Evolutionary conservation across 2,797 vertebrate genomes (phyloP).

Genomic region (Acrossocheilus wenchowensis): DNA sequence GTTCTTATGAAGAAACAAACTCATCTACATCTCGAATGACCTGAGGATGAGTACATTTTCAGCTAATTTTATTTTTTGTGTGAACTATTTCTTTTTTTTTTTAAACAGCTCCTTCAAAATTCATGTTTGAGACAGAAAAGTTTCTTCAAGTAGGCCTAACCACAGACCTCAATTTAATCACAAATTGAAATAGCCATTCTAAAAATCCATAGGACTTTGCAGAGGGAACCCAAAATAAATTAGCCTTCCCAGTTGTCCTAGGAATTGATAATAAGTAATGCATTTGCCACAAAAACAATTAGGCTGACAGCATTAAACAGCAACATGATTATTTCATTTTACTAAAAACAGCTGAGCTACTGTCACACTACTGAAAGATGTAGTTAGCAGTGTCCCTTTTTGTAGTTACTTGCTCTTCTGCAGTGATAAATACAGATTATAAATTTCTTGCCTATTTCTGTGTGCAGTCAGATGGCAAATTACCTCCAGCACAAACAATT

Average conservation of each 20-base stretch:
- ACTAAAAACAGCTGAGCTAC: not conserved
- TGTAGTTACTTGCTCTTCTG: not conserved
- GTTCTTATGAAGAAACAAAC: too few species aligned
- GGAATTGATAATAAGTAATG: not conserved
- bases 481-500: constrained; percentile 42
- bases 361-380: constrained; percentile 1
- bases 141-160: not conserved
- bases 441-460: constrained; percentile 29
- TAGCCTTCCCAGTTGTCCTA: not conserved
- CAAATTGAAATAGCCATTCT: not conserved
- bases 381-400: not conserved
- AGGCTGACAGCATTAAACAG: not conserved
- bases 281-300: not conserved
- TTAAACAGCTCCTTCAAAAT: not conserved
- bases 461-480: constrained; percentile 36
- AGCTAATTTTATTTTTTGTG: not conserved
- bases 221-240: not conserved
- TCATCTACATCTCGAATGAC: too few species aligned
- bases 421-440: constrained; percentile 15
- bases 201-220: not conserved
- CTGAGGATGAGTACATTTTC: not conserved
- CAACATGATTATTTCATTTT: not conserved
- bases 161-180: not conserved
- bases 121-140: not conserved
- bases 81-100: not conserved